These are phyloP conservation scores for Eumaeus atala DNA, from an alignment of 1,140 invertebrate species.

Conservation along the genomic window DNA sequence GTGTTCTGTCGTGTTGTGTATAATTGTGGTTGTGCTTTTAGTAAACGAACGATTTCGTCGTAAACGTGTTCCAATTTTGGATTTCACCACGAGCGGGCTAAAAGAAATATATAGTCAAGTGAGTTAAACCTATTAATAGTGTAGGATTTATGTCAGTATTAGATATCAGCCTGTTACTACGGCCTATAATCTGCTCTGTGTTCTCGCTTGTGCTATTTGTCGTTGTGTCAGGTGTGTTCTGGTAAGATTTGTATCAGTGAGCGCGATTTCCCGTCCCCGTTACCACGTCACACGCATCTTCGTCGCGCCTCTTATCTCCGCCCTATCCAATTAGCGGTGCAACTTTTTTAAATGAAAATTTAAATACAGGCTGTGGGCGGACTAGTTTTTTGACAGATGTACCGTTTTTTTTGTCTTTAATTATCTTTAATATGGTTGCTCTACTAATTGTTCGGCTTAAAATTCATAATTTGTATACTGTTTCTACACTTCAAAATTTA, in stretches of 20 bases:
- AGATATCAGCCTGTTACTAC: background rate
- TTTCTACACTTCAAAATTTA: too few species aligned
- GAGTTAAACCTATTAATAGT: conserved; percentile 28
- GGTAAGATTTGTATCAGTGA: conserved; percentile 6
- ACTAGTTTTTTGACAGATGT: too few species aligned
- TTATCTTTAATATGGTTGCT: too few species aligned
- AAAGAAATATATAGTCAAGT: conserved; percentile 72
- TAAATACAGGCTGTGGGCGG: too few species aligned
- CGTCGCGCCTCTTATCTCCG: conserved; percentile 11
- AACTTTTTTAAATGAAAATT: background rate
- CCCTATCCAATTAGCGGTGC: conserved; percentile 9
- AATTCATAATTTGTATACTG: too few species aligned
- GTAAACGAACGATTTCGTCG: conserved; percentile 62
- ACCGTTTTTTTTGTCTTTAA: too few species aligned
- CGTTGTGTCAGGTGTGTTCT: conserved; percentile 6
- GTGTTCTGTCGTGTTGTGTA: conserved; percentile 57
- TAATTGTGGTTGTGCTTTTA: conserved; percentile 66
- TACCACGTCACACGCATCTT: conserved; percentile 17
- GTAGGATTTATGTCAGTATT: background rate
- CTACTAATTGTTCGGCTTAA: too few species aligned
- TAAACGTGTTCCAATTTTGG: conserved; percentile 65
- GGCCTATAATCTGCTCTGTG: background rate
- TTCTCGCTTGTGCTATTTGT: background rate
- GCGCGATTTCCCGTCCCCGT: conserved; percentile 14
- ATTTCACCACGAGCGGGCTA: conserved; percentile 71